A percentile compares a stretch with the other conserved stretches of the same genome.
These are phyloP conservation scores for Zosterops borbonicus DNA, from an alignment of 2,113 vertebrate species.

Conservation along the genomic window DNA sequence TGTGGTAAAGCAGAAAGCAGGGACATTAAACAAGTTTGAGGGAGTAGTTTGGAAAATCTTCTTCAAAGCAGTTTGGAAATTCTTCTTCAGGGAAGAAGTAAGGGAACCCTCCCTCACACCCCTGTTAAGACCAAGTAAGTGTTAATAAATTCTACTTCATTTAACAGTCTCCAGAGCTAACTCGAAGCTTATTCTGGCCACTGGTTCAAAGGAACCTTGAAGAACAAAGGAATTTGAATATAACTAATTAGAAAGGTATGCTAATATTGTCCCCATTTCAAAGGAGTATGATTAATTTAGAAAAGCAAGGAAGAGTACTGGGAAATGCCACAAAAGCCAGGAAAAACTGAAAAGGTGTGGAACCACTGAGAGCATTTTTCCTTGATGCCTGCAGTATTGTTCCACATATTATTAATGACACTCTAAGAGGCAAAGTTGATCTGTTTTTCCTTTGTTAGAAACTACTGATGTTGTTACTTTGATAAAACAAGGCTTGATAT, in stretches of 20 bases:
- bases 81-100: background rate
- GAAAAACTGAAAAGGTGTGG: background rate
- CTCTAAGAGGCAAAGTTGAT: background rate
- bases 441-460: background rate
- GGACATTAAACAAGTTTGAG: background rate
- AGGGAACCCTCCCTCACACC: background rate
- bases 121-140: background rate
- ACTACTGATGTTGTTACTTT: background rate
- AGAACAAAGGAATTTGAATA: conserved; percentile 17
- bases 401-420: rapidly evolving
- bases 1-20: background rate
- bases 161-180: background rate
- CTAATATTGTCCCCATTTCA: background rate
- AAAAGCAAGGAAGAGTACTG: background rate
- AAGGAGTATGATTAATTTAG: background rate
- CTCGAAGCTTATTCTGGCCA: background rate
- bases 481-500: background rate
- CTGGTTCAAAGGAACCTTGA: conserved; percentile 20
- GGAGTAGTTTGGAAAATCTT: background rate
- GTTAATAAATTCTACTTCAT: background rate
- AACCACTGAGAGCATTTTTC: background rate
- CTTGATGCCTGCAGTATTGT: background rate
- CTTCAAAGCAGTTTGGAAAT: background rate
- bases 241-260: conserved; percentile 17
- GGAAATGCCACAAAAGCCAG: background rate